These are phyloP conservation scores for Andricus curvator DNA, from an alignment of 2,888 invertebrate genomes.

Conservation along the genomic window DNA sequence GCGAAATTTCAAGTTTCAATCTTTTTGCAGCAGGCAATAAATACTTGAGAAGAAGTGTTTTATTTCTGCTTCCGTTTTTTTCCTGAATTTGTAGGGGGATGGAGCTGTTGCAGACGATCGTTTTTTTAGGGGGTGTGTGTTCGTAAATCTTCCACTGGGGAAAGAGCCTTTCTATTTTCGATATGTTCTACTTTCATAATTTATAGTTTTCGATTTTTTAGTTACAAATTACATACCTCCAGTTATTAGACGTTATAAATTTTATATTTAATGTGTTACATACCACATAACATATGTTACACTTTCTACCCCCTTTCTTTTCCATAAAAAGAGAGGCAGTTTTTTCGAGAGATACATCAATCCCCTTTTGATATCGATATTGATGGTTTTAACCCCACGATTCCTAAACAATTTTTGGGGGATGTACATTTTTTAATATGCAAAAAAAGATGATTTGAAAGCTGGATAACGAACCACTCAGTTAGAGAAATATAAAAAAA, in stretches of 20 bases:
- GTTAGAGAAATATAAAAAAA: background rate
- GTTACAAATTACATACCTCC: background rate
- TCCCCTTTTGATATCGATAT: background rate
- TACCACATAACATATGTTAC: background rate
- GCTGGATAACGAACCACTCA: background rate
- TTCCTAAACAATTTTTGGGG: background rate
- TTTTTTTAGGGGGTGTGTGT: background rate
- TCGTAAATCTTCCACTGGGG: background rate
- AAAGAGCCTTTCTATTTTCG: background rate
- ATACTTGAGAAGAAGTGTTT: background rate
- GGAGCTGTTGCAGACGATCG: background rate
- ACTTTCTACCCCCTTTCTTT: background rate
- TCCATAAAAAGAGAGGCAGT: background rate
- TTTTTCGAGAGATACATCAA: background rate
- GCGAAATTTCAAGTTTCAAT: too few species aligned
- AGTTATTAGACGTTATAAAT: background rate
- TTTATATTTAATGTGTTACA: background rate
- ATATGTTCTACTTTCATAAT: background rate
- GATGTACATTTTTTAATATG: background rate
- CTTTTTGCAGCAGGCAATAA: too few species aligned
- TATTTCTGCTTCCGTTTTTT: conserved; percentile 1
- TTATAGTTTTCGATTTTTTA: background rate
- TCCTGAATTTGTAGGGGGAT: background rate
- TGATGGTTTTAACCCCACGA: background rate
- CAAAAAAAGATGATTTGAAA: background rate